These are phyloP conservation scores for Lomographa bimaculata DNA, from an alignment of 2,888 invertebrate genomes.

Conservation along the genomic window DNA sequence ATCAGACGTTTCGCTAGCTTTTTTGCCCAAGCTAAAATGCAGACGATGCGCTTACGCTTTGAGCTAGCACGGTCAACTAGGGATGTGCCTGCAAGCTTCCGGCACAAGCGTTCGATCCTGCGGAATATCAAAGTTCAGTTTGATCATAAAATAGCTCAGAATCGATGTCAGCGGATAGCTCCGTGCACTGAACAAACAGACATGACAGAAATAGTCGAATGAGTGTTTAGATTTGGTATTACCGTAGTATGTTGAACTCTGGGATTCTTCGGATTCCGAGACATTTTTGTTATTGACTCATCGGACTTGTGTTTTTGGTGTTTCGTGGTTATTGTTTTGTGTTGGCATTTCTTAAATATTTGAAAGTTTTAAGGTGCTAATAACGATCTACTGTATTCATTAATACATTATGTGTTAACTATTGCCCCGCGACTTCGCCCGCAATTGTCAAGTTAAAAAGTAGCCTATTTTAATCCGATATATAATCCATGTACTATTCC, in stretches of 20 bases:
- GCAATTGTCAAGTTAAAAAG: no score
- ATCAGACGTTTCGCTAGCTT: no score
- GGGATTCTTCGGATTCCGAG: constrained; percentile 22
- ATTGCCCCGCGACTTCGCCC: no score
- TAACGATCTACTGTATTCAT: no score
- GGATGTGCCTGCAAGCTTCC: constrained; percentile 5
- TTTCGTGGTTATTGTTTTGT: neutral
- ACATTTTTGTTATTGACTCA: constrained; percentile 17
- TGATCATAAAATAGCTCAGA: constrained; percentile 55
- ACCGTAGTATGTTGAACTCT: constrained; percentile 36
- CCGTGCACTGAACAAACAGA: constrained; percentile 21
- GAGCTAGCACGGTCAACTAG: no score
- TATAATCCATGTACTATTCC: no score
- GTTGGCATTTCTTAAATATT: no score
- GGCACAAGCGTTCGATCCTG: neutral
- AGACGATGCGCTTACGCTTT: no score
- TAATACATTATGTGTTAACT: no score
- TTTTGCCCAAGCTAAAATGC: no score
- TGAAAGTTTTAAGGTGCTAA: no score
- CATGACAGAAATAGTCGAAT: constrained; percentile 49
- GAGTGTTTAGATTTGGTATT: constrained; percentile 52
- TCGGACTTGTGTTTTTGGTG: neutral
- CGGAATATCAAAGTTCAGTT: constrained; percentile 19
- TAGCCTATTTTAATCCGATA: no score
- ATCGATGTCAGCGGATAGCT: constrained; percentile 24